Evolutionary conservation across 2,888 invertebrate genomes (phyloP).

Genomic region (Folsomia candida): DNA sequence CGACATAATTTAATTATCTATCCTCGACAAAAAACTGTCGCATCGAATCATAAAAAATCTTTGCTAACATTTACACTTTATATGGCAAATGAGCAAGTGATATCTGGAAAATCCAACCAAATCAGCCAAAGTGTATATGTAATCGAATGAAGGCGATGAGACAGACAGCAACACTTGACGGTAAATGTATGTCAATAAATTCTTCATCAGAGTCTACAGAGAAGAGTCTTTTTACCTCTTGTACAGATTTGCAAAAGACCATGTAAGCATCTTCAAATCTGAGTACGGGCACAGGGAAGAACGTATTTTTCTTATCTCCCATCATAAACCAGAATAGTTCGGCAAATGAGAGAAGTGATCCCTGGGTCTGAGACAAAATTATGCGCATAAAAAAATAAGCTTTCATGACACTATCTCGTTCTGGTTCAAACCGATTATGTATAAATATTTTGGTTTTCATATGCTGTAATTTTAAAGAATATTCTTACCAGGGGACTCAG

Average conservation of each 20-base stretch:
- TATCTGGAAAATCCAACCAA: not conserved
- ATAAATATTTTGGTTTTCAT: too few relatives aligned
- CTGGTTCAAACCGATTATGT: too few relatives aligned
- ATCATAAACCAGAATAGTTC: conserved; percentile 94
- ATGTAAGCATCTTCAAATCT: conserved; percentile 77
- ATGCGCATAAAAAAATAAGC: too few relatives aligned
- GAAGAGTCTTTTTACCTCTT: conserved; percentile 54
- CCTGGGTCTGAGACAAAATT: too few relatives aligned
- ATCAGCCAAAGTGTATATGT: not conserved
- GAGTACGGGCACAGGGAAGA: conserved; percentile 67
- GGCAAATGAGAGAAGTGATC: conserved; percentile 88
- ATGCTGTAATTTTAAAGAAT: too few relatives aligned
- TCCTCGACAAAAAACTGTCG: too few relatives aligned
- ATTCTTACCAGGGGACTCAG: conserved; percentile 90
- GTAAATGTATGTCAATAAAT: too few relatives aligned
- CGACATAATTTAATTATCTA: too few relatives aligned
- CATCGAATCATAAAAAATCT: not conserved
- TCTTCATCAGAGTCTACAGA: too few relatives aligned
- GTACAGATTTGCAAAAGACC: conserved; percentile 76
- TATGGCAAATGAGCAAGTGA: not conserved
- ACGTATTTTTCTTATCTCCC: conserved; percentile 62
- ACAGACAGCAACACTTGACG: too few relatives aligned
- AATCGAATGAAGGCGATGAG: too few relatives aligned
- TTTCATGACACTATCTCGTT: too few relatives aligned
- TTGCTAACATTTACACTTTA: not conserved